Conservation (phyloP, 2,888 invertebrate genomes). For the Blastobasis lacticolella region DNA sequence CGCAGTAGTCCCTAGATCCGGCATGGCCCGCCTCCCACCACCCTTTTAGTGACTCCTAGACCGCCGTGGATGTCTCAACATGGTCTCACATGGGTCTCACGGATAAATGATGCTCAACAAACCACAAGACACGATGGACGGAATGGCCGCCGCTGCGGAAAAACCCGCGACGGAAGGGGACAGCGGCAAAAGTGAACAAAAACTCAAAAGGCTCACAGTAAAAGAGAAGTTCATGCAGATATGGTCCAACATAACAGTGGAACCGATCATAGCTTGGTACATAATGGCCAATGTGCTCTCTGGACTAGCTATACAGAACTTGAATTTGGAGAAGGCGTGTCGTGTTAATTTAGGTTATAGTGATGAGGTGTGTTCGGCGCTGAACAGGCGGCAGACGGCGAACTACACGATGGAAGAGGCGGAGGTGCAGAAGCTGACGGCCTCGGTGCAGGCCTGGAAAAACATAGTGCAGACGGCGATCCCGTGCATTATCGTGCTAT, state of each 20-base stretch:
- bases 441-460: constrained; percentile 88
- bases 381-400: constrained; percentile 81
- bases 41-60: too few species aligned
- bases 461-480: constrained; percentile 86
- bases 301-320: constrained; percentile 85
- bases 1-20: too few species aligned
- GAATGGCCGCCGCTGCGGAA: constrained; percentile 46
- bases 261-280: constrained; percentile 80
- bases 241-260: constrained; percentile 77
- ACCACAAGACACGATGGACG: constrained; percentile 51
- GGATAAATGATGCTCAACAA: too few species aligned
- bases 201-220: constrained; percentile 40
- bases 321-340: constrained; percentile 83
- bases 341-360: constrained; percentile 84
- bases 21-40: too few species aligned
- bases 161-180: constrained; percentile 44
- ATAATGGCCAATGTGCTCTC: constrained; percentile 81
- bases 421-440: constrained; percentile 80
- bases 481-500: constrained; percentile 86
- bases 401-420: constrained; percentile 71
- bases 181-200: constrained; percentile 35
- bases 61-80: too few species aligned
- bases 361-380: constrained; percentile 81
- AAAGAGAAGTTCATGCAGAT: constrained; percentile 65
- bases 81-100: too few species aligned